phyloP scores from a whole-genome alignment of 2,888 invertebrate genomes.

The Neoascia interrupta region DNA sequence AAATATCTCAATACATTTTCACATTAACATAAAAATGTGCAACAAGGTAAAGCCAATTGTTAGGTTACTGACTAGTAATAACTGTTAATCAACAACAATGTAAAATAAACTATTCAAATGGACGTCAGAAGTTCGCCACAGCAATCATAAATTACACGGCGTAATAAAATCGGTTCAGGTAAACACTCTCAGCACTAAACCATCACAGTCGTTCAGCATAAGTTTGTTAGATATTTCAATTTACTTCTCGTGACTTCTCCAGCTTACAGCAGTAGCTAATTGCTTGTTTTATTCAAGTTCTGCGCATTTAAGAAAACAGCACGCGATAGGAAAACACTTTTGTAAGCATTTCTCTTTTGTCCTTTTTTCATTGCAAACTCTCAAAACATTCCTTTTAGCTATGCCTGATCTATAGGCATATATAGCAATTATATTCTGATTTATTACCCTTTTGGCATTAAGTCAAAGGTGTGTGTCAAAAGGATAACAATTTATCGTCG shows the following conservation, averaged over 20 bases:
- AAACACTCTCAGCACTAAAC: neutral
- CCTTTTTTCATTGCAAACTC: constrained; percentile 22
- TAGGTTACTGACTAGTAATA: too few relatives aligned
- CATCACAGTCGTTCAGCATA: neutral
- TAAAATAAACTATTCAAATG: constrained; percentile 22
- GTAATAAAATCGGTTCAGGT: constrained; percentile 37
- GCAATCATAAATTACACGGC: constrained; percentile 35
- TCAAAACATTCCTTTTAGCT: too few relatives aligned
- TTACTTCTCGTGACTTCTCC: constrained; percentile 61
- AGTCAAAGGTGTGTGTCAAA: constrained; percentile 54
- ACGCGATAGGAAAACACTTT: constrained; percentile 2
- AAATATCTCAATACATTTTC: too few relatives aligned
- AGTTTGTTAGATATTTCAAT: constrained; percentile 54
- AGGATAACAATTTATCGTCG: constrained; percentile 68
- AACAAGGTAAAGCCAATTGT: too few relatives aligned
- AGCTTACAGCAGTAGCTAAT: constrained; percentile 6
- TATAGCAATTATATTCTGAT: constrained; percentile 53
- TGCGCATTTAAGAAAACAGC: neutral
- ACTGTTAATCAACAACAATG: too few relatives aligned
- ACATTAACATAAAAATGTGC: too few relatives aligned
- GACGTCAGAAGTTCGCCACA: constrained; percentile 19
- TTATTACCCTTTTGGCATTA: constrained; percentile 39
- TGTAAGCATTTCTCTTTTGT: constrained; percentile 17
- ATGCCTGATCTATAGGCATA: constrained; percentile 59
- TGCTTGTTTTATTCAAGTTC: constrained; percentile 31